Conservation (phyloP, 2,113 vertebrate genomes). For the Eclectus roratus region DNA sequence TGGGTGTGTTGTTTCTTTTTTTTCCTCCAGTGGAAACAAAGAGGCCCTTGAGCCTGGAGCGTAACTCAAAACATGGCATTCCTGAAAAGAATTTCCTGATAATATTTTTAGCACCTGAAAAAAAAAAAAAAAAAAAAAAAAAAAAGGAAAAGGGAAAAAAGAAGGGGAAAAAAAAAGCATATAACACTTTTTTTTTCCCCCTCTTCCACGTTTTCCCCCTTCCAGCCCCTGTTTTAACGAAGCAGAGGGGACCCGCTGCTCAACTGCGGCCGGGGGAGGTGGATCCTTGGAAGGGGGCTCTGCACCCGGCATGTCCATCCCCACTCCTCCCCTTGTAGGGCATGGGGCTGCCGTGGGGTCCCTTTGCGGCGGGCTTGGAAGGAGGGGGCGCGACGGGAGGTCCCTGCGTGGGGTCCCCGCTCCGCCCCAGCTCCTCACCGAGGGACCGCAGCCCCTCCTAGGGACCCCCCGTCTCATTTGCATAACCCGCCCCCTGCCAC, state of each 20-base stretch:
- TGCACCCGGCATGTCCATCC: not conserved
- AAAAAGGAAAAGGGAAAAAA: not conserved
- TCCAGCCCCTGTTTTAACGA: not conserved
- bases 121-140: constrained; percentile 27
- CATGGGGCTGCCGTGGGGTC: not conserved
- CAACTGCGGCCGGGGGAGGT: too few relatives aligned
- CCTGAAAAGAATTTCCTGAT: constrained; percentile 77
- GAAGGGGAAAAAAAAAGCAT: not conserved
- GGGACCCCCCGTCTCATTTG: not conserved
- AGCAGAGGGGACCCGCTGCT: not conserved
- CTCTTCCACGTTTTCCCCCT: rapidly evolving
- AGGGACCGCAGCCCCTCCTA: not conserved
- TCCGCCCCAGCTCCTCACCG: not conserved
- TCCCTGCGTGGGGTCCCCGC: not conserved
- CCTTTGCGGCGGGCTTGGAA: not conserved
- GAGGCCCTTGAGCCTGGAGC: constrained; percentile 65
- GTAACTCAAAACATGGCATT: constrained; percentile 58
- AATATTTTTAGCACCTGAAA: constrained; percentile 74
- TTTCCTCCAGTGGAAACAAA: constrained; percentile 63
- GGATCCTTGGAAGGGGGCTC: not conserved
- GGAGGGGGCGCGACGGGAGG: too few relatives aligned
- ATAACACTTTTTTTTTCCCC: not conserved
- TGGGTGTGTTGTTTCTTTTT: not conserved
- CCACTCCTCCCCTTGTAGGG: not conserved
- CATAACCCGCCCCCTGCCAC: not conserved